Base-by-base conservation (phyloP, 2,113 vertebrate species). In the Pteruthius melanotis region DNA sequence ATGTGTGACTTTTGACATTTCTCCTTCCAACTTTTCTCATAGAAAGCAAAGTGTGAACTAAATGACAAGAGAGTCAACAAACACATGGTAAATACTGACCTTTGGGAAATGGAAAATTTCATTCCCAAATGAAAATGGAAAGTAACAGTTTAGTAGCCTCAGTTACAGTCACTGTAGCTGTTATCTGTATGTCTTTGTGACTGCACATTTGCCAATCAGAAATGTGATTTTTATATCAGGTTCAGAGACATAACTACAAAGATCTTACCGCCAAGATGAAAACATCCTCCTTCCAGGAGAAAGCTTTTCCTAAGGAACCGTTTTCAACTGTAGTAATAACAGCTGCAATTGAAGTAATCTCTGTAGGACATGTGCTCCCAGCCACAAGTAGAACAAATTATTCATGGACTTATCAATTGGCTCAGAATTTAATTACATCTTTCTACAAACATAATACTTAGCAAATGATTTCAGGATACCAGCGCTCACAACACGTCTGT, bases 201-300 rank as follows among this genome's bases (percentile, higher is more conserved):
- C 0, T 70, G 59, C n/a, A 49, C 6, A 21, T 52, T 3, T 69
- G 70, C 75, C 80, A 80, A 49, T 31, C 40, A 76, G 53, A 93
- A 75, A 72, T 14, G 6, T 10, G n/a, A 53, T 61, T 71, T 83
- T 52, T 80, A 0, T 30, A 82, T 20, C 39, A 72, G 44, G 44
- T 71, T 70, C 80, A 91, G 52, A 83, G 87, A 63, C 12, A 11
- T 20, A 66, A 89, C 79, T 47, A 68, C 27, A 79, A 88, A 60
- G 47, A 60, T 19, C 30, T 66, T 35, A 52, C 15, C 24, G 31
- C 15, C 54, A 74, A 54, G 30, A 72, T 26, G 30, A 69, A 92
- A 89, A 88, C 0, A 0, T 27, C 40, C 39, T 87, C 40, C 37
- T 89, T 42, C 49, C 4, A 1, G 0, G 0, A 64, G 31, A 22